Conservation (phyloP, 1,140 invertebrate species). For the Drosophila littoralis region DNA sequence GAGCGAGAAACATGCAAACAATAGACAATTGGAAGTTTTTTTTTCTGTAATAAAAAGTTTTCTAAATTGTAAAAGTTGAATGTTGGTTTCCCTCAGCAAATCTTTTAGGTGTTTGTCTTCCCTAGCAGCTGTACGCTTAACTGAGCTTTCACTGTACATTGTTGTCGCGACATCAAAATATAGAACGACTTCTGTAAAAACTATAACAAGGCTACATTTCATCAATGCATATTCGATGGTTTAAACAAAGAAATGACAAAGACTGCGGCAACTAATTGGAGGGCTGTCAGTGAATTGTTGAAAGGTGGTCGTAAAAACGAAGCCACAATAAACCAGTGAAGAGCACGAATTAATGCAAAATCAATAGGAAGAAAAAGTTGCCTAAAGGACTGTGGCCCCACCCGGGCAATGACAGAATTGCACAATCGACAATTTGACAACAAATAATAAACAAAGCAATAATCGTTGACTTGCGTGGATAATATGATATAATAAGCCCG, state of each 20-base stretch:
- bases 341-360: conserved; percentile 27
- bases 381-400: too few species aligned
- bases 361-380: conserved; percentile 31
- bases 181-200: background rate
- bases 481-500: conserved; percentile 56
- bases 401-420: background rate
- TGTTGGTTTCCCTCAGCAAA: too few species aligned
- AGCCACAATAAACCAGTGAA: conserved; percentile 3
- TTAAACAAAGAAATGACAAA: background rate
- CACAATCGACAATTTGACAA: conserved; percentile 17
- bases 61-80: too few species aligned
- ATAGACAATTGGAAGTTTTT: too few species aligned
- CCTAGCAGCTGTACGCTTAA: too few species aligned
- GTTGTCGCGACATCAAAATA: background rate
- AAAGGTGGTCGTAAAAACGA: background rate
- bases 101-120: too few species aligned
- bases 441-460: conserved; percentile 43
- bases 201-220: background rate
- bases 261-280: conserved; percentile 7
- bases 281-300: background rate
- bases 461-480: conserved; percentile 67
- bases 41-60: too few species aligned
- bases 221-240: background rate
- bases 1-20: too few species aligned
- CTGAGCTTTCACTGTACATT: background rate